Evolutionary conservation across 2,797 vertebrate species (phyloP), one percentile per base, ranked within the genome.

Genomic region (Crenuchus spilurus): DNA sequence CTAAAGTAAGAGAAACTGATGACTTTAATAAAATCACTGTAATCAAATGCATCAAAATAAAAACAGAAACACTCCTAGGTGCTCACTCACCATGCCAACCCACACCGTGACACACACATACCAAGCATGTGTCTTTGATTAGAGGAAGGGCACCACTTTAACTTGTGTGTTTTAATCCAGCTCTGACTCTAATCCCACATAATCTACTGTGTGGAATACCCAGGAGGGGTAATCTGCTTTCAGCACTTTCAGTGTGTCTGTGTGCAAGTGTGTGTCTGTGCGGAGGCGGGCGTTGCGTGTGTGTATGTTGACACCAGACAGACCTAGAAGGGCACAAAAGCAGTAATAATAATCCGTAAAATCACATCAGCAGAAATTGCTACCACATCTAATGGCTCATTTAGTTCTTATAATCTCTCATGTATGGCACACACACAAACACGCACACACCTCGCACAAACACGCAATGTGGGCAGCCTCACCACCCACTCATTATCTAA

Each of bases 131-230:
- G 78, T 78, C 65, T 78, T 80, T 78, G 73, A 83, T 83, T 83
- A 80, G 73, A 76, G 72, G 58, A 81, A 78, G 72, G 76, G 71
- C 76, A 30, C 65, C 74, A 76, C 65, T 76, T 73, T 76, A 82
- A 74, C 68, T 78, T 67, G 71, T 60, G 61, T 67, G 75, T 57
- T 78, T 83, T 76, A 78, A 83, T 80, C 81, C 81, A 68, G 70
- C 72, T 76, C 70, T 80, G 73, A 70, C 70, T 83, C 77, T 80
- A 83, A 83, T 83, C 78, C 67, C 61, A 70, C 24, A 83, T 83
- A 76, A 83, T 76, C 78, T 83, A 76, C 58, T 54, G 72, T 78
- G 78, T 80, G 73, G 79, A 83, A 83, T 74, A 76, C 75, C 72
- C 73, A 70, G 70, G 42, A 68, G 70, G 71, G 63, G 70, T 80